A percentile compares a stretch with the other conserved stretches of the same genome.
phyloP scores from a whole-genome alignment of 2,888 invertebrate species.

The Epinotia ramella region DNA sequence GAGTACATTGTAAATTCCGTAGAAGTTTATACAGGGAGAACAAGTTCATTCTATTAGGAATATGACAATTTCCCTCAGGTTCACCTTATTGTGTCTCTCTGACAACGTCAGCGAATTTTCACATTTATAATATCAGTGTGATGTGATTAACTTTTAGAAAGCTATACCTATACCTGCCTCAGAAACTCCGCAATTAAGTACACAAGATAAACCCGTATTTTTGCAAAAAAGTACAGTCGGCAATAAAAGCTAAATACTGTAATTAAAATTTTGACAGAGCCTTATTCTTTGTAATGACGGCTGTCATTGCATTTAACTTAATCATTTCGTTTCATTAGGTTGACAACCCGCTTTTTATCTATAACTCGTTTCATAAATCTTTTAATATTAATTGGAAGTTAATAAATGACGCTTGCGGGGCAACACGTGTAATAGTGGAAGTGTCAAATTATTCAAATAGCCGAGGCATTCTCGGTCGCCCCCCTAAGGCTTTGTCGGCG shows the following conservation, averaged over 20 bases:
- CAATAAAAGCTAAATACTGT: too few species aligned
- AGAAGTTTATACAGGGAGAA: background rate
- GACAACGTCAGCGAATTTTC: too few species aligned
- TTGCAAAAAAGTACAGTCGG: too few species aligned
- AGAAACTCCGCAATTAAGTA: too few species aligned
- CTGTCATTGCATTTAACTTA: background rate
- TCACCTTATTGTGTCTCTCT: too few species aligned
- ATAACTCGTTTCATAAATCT: background rate
- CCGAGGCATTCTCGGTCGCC: background rate
- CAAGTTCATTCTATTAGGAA: background rate
- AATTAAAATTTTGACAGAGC: too few species aligned
- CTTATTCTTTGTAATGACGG: too few species aligned
- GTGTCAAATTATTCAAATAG: slow-evolving; percentile 36
- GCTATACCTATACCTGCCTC: too few species aligned
- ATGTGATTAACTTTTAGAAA: too few species aligned
- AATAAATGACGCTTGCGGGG: slow-evolving; percentile 17
- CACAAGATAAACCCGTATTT: too few species aligned
- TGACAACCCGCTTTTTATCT: background rate
- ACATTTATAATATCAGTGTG: too few species aligned
- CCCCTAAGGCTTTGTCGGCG: slow-evolving; percentile 24
- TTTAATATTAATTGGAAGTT: slow-evolving; percentile 1
- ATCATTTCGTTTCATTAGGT: background rate
- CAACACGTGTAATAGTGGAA: slow-evolving; percentile 31
- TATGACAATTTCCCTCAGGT: too few species aligned
- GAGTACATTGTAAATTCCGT: slow-evolving; percentile 27